Percentiles rank a stretch among this genome's conserved stretches.
Conservation (phyloP, 2,888 invertebrate species). For the Apoderus coryli region DNA sequence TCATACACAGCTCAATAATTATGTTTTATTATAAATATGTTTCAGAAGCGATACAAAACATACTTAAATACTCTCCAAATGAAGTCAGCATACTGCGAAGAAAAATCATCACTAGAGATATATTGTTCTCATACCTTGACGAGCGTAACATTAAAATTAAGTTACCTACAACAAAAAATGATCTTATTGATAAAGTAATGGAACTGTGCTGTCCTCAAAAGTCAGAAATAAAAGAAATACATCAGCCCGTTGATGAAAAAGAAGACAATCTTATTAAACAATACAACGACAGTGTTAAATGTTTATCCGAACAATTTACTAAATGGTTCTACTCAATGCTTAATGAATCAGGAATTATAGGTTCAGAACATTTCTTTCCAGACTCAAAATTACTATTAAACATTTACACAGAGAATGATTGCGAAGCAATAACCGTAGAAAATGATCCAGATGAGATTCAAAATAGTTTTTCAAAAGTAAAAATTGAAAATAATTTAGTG, state of each 20-base stretch:
- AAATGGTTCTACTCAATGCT: conserved; percentile 42
- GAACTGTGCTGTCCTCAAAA: conserved; percentile 31
- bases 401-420: conserved; percentile 20
- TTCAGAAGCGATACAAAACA: conserved; percentile 39
- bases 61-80: conserved; percentile 36
- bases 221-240: too few species aligned
- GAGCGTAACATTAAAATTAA: conserved; percentile 32
- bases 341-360: conserved; percentile 31
- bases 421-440: conserved; percentile 22
- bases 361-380: conserved; percentile 39
- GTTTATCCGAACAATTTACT: conserved; percentile 39
- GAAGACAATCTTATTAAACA: conserved; percentile 6
- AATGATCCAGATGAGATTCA: conserved; percentile 29
- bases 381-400: conserved; percentile 34
- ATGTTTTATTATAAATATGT: conserved; percentile 10
- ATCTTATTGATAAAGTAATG: conserved; percentile 34
- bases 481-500: conserved; percentile 33
- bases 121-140: conserved; percentile 40
- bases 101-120: conserved; percentile 37
- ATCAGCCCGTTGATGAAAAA: background rate
- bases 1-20: conserved; percentile 5
- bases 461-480: conserved; percentile 28
- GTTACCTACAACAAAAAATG: conserved; percentile 36
- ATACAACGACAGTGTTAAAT: conserved; percentile 24
- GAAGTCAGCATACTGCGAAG: conserved; percentile 35